These are phyloP conservation scores for Muscicapa adusta DNA, from an alignment of 2,113 vertebrate genomes.

Conservation along the genomic window DNA sequence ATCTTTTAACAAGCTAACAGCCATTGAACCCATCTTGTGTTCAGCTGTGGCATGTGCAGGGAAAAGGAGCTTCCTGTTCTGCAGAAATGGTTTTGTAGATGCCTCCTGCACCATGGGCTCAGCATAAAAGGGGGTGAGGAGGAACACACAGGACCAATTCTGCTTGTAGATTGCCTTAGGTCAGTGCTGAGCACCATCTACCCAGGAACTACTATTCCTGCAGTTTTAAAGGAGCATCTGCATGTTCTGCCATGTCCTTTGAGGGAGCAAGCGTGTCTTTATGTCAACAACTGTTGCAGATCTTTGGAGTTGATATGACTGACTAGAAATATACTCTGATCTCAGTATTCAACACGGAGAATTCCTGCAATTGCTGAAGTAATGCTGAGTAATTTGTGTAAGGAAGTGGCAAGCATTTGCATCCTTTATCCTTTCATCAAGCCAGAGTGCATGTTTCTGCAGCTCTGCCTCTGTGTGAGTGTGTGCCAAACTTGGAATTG, in stretches of 20 bases:
- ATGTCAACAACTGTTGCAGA: neutral
- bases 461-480: neutral
- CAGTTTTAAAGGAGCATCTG: neutral
- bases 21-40: neutral
- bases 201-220: neutral
- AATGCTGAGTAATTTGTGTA: neutral
- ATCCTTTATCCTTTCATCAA: neutral
- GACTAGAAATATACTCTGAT: neutral
- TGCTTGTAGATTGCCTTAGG: rapidly evolving
- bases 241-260: neutral
- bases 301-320: neutral
- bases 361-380: neutral
- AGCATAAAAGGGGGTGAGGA: neutral
- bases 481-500: neutral
- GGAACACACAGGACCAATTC: neutral
- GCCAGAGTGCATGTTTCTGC: neutral
- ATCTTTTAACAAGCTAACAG: neutral
- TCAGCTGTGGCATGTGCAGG: neutral
- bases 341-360: neutral
- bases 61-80: neutral
- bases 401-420: neutral
- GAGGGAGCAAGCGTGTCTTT: neutral
- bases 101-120: neutral
- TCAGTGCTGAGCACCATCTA: neutral
- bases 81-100: neutral